A percentile compares a stretch with the other conserved stretches of the same genome.
phyloP scores from a whole-genome alignment of 2,113 vertebrate species.

The Taurulus bubalis region DNA sequence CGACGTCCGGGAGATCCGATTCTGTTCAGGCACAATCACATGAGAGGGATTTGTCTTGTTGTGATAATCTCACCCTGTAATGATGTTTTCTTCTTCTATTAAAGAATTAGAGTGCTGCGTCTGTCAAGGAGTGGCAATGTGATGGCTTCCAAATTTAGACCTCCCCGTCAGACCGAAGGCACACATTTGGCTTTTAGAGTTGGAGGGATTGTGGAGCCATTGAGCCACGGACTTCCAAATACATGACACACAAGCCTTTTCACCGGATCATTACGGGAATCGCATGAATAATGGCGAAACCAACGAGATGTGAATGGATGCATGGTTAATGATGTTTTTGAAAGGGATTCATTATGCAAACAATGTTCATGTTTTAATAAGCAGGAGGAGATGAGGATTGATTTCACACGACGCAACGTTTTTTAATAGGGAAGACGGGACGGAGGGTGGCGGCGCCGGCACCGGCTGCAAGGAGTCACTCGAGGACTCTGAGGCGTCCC shows the following conservation, averaged over 20 bases:
- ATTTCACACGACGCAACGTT: background rate
- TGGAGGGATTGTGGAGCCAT: background rate
- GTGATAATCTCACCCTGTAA: constrained; percentile 20
- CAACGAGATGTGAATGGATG: constrained; percentile 42
- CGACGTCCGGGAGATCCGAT: constrained; percentile 15
- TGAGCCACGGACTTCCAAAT: background rate
- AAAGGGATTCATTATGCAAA: constrained; percentile 40
- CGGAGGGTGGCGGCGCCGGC: background rate
- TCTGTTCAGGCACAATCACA: constrained; percentile 13
- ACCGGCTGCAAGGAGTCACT: background rate
- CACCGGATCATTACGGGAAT: constrained; percentile 28
- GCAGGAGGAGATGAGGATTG: constrained; percentile 20
- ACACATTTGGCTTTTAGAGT: background rate
- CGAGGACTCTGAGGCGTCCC: background rate
- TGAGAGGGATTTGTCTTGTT: constrained; percentile 6
- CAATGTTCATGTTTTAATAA: constrained; percentile 47
- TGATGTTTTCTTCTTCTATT: constrained; percentile 28
- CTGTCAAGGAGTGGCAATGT: background rate
- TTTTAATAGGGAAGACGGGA: background rate
- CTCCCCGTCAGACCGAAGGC: too few relatives aligned
- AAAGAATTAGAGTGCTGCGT: constrained; percentile 3
- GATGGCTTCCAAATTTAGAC: background rate
- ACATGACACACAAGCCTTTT: background rate
- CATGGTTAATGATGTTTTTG: constrained; percentile 49
- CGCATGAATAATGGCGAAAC: constrained; percentile 38